Percentiles rank a stretch among this genome's conserved stretches.
Conservation (phyloP, 1,140 invertebrate genomes). For the Cotesia vestalis region DNA sequence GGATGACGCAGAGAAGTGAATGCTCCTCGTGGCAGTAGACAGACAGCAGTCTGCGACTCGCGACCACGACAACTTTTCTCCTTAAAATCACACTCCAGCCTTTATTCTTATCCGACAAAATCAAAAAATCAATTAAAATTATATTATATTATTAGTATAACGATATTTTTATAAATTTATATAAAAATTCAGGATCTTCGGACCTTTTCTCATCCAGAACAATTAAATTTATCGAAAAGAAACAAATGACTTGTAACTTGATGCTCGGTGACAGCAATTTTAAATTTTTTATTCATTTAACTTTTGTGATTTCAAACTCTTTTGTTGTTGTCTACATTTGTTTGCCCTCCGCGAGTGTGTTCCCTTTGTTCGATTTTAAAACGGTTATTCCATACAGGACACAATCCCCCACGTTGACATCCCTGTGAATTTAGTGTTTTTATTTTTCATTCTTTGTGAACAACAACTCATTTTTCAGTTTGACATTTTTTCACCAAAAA, state of each 20-base stretch:
- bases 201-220: too few species aligned
- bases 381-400: background rate
- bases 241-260: too few species aligned
- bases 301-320: background rate
- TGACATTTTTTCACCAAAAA: background rate
- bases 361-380: slow-evolving; percentile 11
- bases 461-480: background rate
- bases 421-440: background rate
- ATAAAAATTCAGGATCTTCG: too few species aligned
- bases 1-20: slow-evolving; percentile 49
- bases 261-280: too few species aligned
- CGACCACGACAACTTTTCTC: slow-evolving; percentile 6
- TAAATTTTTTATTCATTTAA: too few species aligned
- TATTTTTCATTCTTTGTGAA: background rate
- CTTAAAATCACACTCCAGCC: background rate
- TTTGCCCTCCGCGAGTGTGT: slow-evolving; percentile 15
- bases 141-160: too few species aligned
- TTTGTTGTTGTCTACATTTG: slow-evolving; percentile 10
- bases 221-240: too few species aligned
- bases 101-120: too few species aligned
- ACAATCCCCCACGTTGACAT: slow-evolving; percentile 1
- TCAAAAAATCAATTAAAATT: too few species aligned
- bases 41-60: slow-evolving; percentile 15
- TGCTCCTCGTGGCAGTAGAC: slow-evolving; percentile 21
- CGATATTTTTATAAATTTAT: too few species aligned